Evolutionary conservation across 2,797 vertebrate species (phyloP).

Genomic region (Knipowitschia caucasica): DNA sequence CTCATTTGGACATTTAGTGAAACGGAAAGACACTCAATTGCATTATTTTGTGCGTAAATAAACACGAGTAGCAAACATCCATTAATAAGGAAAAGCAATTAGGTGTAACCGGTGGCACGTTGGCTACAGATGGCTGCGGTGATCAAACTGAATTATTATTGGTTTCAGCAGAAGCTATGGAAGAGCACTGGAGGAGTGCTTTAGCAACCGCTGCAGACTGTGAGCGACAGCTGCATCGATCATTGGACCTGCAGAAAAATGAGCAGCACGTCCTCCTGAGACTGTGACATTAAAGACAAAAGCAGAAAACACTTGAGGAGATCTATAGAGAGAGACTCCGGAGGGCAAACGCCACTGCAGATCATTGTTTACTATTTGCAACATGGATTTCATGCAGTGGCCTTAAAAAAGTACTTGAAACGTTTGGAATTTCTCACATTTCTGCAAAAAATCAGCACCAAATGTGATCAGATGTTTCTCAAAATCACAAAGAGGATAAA

Average conservation of each 20-base stretch:
- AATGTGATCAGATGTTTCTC: no score
- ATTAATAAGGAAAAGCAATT: slow-evolving; percentile 8
- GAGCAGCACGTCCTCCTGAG: slow-evolving; percentile 18
- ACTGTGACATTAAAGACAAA: slow-evolving; percentile 33
- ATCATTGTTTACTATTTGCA: background rate
- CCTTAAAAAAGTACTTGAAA: no score
- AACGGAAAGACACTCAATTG: background rate
- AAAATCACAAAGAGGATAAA: no score
- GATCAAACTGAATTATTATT: background rate
- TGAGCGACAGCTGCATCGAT: slow-evolving; percentile 43
- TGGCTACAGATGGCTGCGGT: slow-evolving; percentile 14
- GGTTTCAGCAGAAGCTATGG: background rate
- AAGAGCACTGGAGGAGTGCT: slow-evolving; percentile 6
- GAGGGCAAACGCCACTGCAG: background rate
- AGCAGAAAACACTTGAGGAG: slow-evolving; percentile 9
- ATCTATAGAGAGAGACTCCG: background rate
- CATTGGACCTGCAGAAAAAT: slow-evolving; percentile 30
- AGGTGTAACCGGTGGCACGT: slow-evolving; percentile 21
- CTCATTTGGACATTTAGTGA: no score
- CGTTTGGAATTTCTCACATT: no score
- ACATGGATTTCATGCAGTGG: background rate
- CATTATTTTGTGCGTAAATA: background rate
- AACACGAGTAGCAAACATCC: slow-evolving; percentile 8
- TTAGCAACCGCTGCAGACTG: slow-evolving; percentile 22
- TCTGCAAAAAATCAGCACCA: no score